Conservation (phyloP, 2,797 vertebrate genomes). For the Bradypodion pumilum region DNA sequence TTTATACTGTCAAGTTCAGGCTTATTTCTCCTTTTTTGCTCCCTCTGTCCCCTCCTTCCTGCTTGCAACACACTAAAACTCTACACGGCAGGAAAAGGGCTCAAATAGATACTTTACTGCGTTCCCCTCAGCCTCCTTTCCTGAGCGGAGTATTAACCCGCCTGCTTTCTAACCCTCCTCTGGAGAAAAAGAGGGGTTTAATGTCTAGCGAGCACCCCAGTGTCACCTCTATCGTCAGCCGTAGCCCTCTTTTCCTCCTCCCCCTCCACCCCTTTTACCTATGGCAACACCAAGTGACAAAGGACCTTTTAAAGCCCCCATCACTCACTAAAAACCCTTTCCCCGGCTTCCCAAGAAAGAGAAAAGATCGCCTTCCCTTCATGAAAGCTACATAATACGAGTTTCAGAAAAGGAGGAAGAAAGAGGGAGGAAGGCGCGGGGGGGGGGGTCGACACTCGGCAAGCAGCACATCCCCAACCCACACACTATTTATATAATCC, state of each 20-base stretch:
- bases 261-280: neutral
- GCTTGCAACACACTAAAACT: neutral
- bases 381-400: slow-evolving; percentile 26
- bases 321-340: slow-evolving; percentile 26
- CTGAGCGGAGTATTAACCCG: neutral
- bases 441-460: neutral
- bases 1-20: neutral
- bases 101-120: neutral
- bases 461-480: slow-evolving; percentile 40
- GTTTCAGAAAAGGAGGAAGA: slow-evolving; percentile 15
- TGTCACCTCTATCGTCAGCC: slow-evolving; percentile 43
- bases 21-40: no score
- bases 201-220: neutral
- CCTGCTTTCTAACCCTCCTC: neutral
- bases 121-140: neutral
- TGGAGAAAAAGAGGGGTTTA: neutral
- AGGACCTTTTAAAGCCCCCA: slow-evolving; percentile 53
- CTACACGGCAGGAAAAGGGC: neutral
- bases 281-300: slow-evolving; percentile 54
- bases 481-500: slow-evolving; percentile 30
- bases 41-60: no score
- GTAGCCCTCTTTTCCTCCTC: neutral
- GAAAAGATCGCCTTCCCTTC: neutral
- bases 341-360: neutral
- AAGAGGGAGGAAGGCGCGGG: neutral